Percentiles rank a stretch among this genome's conserved stretches.
Conservation (phyloP, 2,888 invertebrate species). For the Eledone cirrhosa region DNA sequence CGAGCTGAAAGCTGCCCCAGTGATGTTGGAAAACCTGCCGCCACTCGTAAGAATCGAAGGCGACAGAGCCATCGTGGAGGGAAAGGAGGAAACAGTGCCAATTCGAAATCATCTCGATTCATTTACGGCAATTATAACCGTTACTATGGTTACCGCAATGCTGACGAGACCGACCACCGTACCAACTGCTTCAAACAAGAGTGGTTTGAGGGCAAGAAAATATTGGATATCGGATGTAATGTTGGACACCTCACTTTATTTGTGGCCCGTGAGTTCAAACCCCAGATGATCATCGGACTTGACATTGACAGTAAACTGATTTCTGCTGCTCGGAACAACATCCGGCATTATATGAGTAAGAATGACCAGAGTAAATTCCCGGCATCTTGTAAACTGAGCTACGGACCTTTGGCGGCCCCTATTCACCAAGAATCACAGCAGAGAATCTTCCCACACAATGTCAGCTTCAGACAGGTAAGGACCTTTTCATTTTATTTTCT, state of each 20-base stretch:
- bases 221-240: slow-evolving; percentile 97
- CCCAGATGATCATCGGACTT: slow-evolving; percentile 86
- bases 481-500: too few relatives aligned
- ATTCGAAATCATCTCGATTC: slow-evolving; percentile 69
- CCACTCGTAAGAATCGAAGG: slow-evolving; percentile 40
- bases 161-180: slow-evolving; percentile 80
- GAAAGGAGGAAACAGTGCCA: slow-evolving; percentile 29
- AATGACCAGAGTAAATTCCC: slow-evolving; percentile 74
- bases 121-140: slow-evolving; percentile 96
- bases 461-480: slow-evolving; percentile 85
- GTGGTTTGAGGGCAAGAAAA: slow-evolving; percentile 87
- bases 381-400: slow-evolving; percentile 86
- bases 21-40: slow-evolving; percentile 38
- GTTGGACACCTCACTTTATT: slow-evolving; percentile 93
- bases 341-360: slow-evolving; percentile 74
- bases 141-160: slow-evolving; percentile 94
- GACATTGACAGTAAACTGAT: slow-evolving; percentile 93
- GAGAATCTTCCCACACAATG: slow-evolving; percentile 83
- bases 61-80: slow-evolving; percentile 36
- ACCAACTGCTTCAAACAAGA: slow-evolving; percentile 83
- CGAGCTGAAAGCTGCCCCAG: slow-evolving; percentile 34
- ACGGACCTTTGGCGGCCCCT: slow-evolving; percentile 78
- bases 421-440: slow-evolving; percentile 38
- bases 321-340: slow-evolving; percentile 78
- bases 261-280: slow-evolving; percentile 85